Evolutionary conservation across 2,888 invertebrate species (phyloP), one percentile per base, ranked within the genome.

Genomic region (Trichopoda pennipes): DNA sequence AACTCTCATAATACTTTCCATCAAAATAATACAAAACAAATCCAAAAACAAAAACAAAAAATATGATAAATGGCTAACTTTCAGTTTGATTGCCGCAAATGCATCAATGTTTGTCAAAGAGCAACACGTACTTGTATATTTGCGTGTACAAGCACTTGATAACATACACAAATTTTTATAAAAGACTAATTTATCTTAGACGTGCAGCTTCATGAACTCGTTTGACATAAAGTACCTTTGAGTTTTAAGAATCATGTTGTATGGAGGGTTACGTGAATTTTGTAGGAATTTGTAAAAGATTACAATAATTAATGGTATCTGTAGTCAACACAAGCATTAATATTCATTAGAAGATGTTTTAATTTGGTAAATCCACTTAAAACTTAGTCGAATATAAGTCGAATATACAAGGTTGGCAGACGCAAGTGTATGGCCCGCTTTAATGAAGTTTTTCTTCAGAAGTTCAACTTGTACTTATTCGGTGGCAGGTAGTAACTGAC

Each of bases 41-140:
- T n/a, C n/a, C n/a, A n/a, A n/a, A n/a, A n/a, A n/a, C n/a, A n/a
- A n/a, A n/a, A n/a, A 21, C 7, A 28, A n/a, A 44, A 1, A 70
- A 76, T 61, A 81, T 81, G 76, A 81, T 72, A 73, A 76, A 81
- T 81, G 76, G 66, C 76, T 44, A 81, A 81, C 58, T 80, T 80
- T 80, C 64, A 80, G 70, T 75, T 75, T 81, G 81, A 81, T 76
- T 81, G 72, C 68, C 55, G 72, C 76, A 81, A 76, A 81, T 76
- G 81, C 81, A 81, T 81, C 81, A 81, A 81, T 81, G 72, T 76
- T 76, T 60, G 51, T 58, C 60, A 68, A 80, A 75, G n/a, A n/a
- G 72, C 66, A 72, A 68, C 81, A 76, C 81, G 81, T 81, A 76
- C 66, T 17, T 44, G 60, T 38, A 6, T 6, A 2, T 28, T 28